Base-by-base conservation (phyloP, 2,888 invertebrate species). In the Philaethria dido region DNA sequence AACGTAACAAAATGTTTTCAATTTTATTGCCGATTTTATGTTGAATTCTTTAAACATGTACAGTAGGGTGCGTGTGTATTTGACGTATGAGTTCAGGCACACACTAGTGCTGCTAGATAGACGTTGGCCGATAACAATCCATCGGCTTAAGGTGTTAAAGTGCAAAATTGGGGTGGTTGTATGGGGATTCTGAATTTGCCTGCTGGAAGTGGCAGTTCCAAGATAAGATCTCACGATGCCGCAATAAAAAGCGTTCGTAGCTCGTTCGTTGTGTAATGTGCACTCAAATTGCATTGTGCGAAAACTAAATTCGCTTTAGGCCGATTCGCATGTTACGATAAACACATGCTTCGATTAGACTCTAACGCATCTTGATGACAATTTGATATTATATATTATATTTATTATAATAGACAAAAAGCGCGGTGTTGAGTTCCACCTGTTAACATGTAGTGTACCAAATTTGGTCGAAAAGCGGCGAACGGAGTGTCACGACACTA, bases 211-310 rank as follows among this genome's bases (percentile, higher is more conserved):
- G 92, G 92, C 91, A 92, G 89, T 88, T 89, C 84, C 80, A 82
- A 91, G 92, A 92, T 92, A 92, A 92, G 91, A 92, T 92, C 92
- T 90, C 89, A 88, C 90, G 91, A 90, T 91, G 92, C 91, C 90
- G 92, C 90, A 92, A 92, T 92, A 92, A 92, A 92, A 92, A 91
- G 90, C 88, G 84, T 86, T 85, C 85, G 90, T 91, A 90, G 90
- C 86, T 89, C 88, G 91, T 90, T 88, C 88, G 92, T 91, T 92
- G 92, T 92, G 92, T 92, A 92, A 92, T 92, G 89, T 91, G 91
- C 92, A 92, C 92, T 92, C 91, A 92, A 92, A 92, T 92, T 92
- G 92, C 92, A 92, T 92, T 92, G 92, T 92, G 91, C 91, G 92
- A 90, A 89, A 92, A 90, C 92, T 92, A 92, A 47, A 92, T 92